Evolutionary conservation across 2,888 invertebrate species (phyloP).

Genomic region (Sarcophaga variegata): DNA sequence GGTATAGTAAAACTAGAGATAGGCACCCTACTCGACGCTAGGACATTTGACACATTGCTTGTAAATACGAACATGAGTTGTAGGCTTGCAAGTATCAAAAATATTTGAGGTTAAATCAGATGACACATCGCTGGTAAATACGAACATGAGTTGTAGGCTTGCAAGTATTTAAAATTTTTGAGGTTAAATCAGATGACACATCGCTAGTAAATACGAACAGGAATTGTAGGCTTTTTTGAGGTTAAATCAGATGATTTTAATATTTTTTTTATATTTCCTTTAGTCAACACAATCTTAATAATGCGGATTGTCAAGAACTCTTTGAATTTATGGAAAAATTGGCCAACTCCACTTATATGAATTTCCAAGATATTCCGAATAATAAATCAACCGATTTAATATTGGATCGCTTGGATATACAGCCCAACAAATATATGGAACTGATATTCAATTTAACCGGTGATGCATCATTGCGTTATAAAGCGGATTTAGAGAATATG

Average conservation of each 20-base stretch:
- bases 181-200: too few species aligned
- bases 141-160: too few species aligned
- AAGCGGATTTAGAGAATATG: slow-evolving; percentile 61
- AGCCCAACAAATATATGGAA: slow-evolving; percentile 78
- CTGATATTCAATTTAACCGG: slow-evolving; percentile 79
- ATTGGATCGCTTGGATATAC: slow-evolving; percentile 72
- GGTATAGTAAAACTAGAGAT: too few species aligned
- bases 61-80: too few species aligned
- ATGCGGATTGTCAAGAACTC: slow-evolving; percentile 66
- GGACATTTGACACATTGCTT: too few species aligned
- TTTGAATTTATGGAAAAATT: slow-evolving; percentile 78
- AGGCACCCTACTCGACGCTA: too few species aligned
- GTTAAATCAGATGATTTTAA: neutral
- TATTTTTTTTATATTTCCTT: slow-evolving; percentile 16
- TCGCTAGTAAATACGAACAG: too few species aligned
- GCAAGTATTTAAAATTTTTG: too few species aligned
- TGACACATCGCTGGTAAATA: too few species aligned
- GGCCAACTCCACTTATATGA: slow-evolving; percentile 79
- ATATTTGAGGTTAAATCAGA: too few species aligned
- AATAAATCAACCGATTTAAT: slow-evolving; percentile 73
- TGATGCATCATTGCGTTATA: slow-evolving; percentile 70
- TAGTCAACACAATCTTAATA: slow-evolving; percentile 66
- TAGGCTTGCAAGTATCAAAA: too few species aligned
- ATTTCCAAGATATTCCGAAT: slow-evolving; percentile 78
- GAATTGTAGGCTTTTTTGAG: too few species aligned